Base-by-base conservation (phyloP, 1,140 invertebrate species). In the Bombus ignitus region DNA sequence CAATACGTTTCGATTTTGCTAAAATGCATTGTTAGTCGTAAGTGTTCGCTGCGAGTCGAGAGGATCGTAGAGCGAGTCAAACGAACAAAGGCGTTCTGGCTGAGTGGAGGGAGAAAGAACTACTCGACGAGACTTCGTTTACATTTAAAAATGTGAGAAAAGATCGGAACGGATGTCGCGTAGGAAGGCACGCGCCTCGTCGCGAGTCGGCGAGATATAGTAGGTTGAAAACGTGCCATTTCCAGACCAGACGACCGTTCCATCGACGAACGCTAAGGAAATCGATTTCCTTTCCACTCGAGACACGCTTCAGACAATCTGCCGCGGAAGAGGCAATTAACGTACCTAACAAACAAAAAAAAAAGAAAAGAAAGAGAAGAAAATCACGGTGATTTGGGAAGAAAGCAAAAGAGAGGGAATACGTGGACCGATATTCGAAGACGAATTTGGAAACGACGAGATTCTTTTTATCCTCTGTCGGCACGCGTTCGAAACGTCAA, bases 291-390 rank as follows among this genome's bases (percentile, higher is more conserved):
- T 39, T 71, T 59, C 75, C 82, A 83, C 82, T 83, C 82, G 75
- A 83, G 82, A 83, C 82, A 28, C 47, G 47, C 82, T 84, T 84
- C 82, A 84, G 82, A 84, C 82, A 32, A 84, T 84, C 82, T 79
- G 66, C 66, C 82, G 35, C 66, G 28, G 75, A 79, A 84, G 66
- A 62, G 82, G 82, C 82, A 84, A 84, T 84, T 84, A 84, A 84
- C 66, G 82, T 78, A 39, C 88, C 59, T 66, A 87, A 80, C 75
- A 83, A 70, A 39, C 15, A 39, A 86, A 73, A 42, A 42, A 39
- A 78, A 76, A 81, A 59, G 13, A 53, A 70, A 9, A 47, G 62
- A 0, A 44, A 8, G 3, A 22, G 18, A 9, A 47, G 28, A 47
- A 28, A 65, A 39, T 65, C 62, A 32, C n/a, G 18, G 8, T 9